Conservation (phyloP, 92 coral and sea anemone species). For the Diadumene lineata region DNA sequence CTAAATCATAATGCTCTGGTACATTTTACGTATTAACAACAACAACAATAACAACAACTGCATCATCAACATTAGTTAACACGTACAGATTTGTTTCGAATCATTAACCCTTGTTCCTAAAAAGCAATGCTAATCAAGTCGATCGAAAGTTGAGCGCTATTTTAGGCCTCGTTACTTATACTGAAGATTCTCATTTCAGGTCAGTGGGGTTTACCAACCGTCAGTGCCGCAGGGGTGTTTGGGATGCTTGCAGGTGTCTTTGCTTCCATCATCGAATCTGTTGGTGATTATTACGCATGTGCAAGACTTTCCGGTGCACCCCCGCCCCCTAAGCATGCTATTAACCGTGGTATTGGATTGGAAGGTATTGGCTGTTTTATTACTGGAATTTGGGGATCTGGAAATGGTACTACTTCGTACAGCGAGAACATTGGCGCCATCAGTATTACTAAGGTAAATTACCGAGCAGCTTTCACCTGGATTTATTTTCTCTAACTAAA, state of each 20-base stretch:
- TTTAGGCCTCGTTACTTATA: no score
- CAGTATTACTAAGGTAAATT: conserved; percentile 88
- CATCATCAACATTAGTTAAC: no score
- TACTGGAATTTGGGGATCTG: conserved; percentile 83
- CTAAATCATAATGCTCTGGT: no score
- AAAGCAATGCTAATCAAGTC: no score
- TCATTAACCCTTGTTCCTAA: no score
- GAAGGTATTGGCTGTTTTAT: conserved; percentile 86
- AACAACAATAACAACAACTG: no score
- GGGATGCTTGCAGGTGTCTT: conserved; percentile 96
- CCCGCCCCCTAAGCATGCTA: conserved; percentile 92
- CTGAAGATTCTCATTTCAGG: conserved; percentile 57
- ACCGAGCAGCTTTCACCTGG: no score
- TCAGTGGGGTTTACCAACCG: conserved; percentile 96
- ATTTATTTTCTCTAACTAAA: no score
- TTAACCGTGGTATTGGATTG: conserved; percentile 86
- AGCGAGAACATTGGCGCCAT: conserved; percentile 92
- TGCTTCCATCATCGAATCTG: conserved; percentile 90
- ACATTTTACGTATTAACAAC: no score
- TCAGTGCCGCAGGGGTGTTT: conserved; percentile 92
- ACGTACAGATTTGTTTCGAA: no score
- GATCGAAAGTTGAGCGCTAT: no score
- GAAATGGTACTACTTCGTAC: conserved; percentile 87
- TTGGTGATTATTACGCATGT: conserved; percentile 98
- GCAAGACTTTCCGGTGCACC: conserved; percentile 96